Evolutionary conservation across 2,113 vertebrate genomes (phyloP).

Genomic region (Motacilla tschutschensis): DNA sequence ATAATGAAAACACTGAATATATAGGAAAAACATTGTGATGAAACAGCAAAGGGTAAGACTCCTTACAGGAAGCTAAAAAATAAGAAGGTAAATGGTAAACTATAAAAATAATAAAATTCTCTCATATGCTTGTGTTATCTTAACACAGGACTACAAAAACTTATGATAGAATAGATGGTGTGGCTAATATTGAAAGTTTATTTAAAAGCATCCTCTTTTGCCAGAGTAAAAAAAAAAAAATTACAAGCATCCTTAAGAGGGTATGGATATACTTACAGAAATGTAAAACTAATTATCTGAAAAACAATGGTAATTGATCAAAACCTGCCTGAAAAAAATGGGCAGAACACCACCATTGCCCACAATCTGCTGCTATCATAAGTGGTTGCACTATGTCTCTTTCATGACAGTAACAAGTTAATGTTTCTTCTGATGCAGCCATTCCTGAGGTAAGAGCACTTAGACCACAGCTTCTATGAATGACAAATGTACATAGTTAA

Average conservation of each 20-base stretch:
- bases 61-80: not conserved
- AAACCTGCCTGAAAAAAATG: not conserved
- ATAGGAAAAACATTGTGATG: not conserved
- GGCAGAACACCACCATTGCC: not conserved
- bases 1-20: not conserved
- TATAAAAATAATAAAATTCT: not conserved
- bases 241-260: not conserved
- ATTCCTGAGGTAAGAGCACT: not conserved
- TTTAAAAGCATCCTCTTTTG: not conserved
- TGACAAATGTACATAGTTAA: not conserved
- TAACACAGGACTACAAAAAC: not conserved
- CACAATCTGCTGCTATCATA: not conserved
- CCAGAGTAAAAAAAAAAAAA: not conserved
- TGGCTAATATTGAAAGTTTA: not conserved
- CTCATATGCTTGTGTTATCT: not conserved
- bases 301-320: not conserved
- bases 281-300: not conserved
- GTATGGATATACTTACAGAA: not conserved
- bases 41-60: not conserved
- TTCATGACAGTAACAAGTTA: not conserved
- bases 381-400: not conserved
- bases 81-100: not conserved
- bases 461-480: not conserved
- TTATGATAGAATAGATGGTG: not conserved
- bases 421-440: not conserved